phyloP scores from a whole-genome alignment of 2,888 invertebrate species.

The Thereva unica region DNA sequence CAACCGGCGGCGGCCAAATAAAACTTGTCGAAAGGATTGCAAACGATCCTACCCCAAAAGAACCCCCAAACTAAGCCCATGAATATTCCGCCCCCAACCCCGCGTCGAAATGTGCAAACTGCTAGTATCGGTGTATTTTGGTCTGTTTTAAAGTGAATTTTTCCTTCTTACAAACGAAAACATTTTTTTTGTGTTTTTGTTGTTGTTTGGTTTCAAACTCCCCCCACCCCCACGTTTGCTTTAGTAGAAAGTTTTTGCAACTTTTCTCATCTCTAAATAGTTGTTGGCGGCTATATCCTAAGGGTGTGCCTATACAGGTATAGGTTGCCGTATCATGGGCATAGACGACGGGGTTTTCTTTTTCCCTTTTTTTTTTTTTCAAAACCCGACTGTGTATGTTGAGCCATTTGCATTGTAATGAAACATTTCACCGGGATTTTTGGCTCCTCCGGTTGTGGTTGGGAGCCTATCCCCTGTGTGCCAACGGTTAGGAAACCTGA shows the following conservation, averaged over 20 bases:
- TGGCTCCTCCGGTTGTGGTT: slow-evolving; percentile 25
- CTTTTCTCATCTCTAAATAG: slow-evolving; percentile 15
- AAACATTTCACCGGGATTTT: slow-evolving; percentile 32
- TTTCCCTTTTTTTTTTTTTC: not conserved
- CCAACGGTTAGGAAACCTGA: slow-evolving; percentile 20
- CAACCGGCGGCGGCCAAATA: slow-evolving; percentile 23
- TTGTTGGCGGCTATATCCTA: slow-evolving; percentile 1
- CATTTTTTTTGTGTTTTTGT: not conserved
- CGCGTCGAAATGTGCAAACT: not conserved
- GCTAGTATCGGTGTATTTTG: not conserved
- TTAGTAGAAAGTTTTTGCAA: slow-evolving; percentile 9
- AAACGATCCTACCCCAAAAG: slow-evolving; percentile 20
- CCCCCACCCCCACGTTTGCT: not conserved
- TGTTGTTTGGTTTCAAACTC: not conserved
- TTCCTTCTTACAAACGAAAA: slow-evolving; percentile 17
- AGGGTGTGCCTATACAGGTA: slow-evolving; percentile 8
- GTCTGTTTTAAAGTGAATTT: slow-evolving; percentile 23
- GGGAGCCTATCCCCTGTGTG: slow-evolving; percentile 15
- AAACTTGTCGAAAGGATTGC: slow-evolving; percentile 33
- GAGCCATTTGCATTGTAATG: slow-evolving; percentile 31
- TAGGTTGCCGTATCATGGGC: too few relatives aligned
- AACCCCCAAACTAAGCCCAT: slow-evolving; percentile 1
- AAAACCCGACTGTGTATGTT: slow-evolving; percentile 10
- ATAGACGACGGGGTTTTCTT: too few relatives aligned
- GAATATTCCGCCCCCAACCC: not conserved